Base-by-base conservation (phyloP, 2,113 vertebrate species). In the Xiphorhynchus elegans region DNA sequence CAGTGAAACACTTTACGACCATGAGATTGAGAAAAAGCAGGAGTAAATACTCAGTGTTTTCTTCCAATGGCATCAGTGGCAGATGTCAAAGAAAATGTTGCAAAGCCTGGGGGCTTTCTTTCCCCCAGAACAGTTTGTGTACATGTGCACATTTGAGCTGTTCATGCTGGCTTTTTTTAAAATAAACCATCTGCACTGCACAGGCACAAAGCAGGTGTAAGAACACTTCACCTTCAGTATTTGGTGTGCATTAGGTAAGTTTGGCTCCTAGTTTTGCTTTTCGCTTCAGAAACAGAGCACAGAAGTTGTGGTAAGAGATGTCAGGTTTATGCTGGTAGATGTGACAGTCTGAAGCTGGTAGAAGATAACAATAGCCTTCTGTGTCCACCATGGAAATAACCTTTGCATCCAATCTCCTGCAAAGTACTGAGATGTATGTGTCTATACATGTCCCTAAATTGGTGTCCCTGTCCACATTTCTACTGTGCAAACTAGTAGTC, bases 361-460 rank as follows among this genome's bases (percentile, higher is more conserved):
- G 39, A 56, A 90, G n/a, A 21, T 15, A 58, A 68, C 77, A 76
- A 42, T 11, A 29, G 3, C 17, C 21, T 64, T 44, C 52, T 58
- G 9, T 50, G 52, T 49, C 31, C 47, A 63, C 25, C 37, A 53
- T 3, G 2, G 33, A 58, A 70, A 39, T 39, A 53, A 49, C 11
- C 26, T 53, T 53, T 59, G 6, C 56, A 74, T 88, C 17, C 24
- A 10, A 5, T 44, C 23, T 85, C 16, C 37, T 77, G 26, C 58
- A 44, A 37, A 46, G 46, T 80, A 19, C 18, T 18, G 10, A 62
- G n/a, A 11, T 0, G 2, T 17, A 5, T 31, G 17, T 31, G 21
- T n/a, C 8, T 53, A 28, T 55, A 9, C 13, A 15, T 19, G 11
- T 10, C 20, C 28, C 12, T 0, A 1, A 11, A 6, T 56, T 42